Conservation (phyloP, 2,113 vertebrate species). For the Talpa occidentalis region DNA sequence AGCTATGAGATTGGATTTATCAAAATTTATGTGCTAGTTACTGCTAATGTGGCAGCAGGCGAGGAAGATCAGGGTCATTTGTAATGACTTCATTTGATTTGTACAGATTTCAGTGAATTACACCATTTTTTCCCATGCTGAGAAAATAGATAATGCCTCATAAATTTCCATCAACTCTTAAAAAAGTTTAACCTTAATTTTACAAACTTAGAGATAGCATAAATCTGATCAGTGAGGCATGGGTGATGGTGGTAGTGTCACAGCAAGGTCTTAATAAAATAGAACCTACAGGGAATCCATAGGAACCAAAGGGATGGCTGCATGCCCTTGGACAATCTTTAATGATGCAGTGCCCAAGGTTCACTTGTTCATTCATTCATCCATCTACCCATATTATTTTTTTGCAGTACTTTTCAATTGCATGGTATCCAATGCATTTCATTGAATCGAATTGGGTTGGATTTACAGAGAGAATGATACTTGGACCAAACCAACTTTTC, state of each 20-base stretch:
- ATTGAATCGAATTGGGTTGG: not conserved
- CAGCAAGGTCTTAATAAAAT: slow-evolving; percentile 51
- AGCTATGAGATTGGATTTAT: slow-evolving; percentile 42
- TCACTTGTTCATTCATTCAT: not conserved
- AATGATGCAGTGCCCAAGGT: not conserved
- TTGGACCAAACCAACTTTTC: not conserved
- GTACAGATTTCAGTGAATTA: slow-evolving; percentile 54
- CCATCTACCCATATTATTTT: not conserved
- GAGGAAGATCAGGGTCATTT: slow-evolving; percentile 54
- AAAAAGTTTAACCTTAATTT: slow-evolving; percentile 67
- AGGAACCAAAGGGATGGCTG: not conserved
- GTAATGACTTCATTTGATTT: slow-evolving; percentile 74
- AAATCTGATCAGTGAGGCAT: slow-evolving; percentile 64
- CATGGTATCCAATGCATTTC: not conserved
- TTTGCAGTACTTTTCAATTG: not conserved
- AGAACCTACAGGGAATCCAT: not conserved
- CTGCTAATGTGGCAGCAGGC: not conserved
- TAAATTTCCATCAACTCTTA: slow-evolving; percentile 57
- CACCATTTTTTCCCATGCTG: slow-evolving; percentile 13
- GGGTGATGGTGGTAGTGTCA: not conserved
- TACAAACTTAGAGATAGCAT: slow-evolving; percentile 41
- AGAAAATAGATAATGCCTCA: slow-evolving; percentile 64
- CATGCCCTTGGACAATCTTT: not conserved
- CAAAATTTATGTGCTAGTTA: slow-evolving; percentile 45
- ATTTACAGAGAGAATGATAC: slow-evolving; percentile 34